Evolutionary conservation across 92 coral and sea anemone genomes (phyloP).

Genomic region (Diadumene lineata): DNA sequence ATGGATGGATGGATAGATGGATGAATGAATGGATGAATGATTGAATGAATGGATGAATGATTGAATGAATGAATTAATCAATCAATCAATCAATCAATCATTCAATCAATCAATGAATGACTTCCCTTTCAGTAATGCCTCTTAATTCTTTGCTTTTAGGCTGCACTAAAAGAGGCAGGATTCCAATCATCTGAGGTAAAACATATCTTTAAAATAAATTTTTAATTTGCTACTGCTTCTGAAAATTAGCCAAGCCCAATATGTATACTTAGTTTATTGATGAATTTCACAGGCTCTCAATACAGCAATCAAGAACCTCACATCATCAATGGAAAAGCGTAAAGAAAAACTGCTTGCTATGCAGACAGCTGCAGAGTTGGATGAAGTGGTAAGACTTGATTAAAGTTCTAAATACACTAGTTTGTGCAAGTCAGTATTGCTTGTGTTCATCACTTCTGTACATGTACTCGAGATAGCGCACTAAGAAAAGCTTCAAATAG

Average conservation of each 20-base stretch:
- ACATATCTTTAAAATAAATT: background rate
- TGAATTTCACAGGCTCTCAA: slow-evolving; percentile 60
- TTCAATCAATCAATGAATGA: no score
- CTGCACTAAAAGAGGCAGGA: slow-evolving; percentile 67
- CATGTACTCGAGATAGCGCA: no score
- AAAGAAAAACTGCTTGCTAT: slow-evolving; percentile 88
- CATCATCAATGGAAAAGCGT: slow-evolving; percentile 68
- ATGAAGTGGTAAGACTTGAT: slow-evolving; percentile 63
- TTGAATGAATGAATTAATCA: no score
- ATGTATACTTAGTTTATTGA: background rate
- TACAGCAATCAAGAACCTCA: slow-evolving; percentile 73
- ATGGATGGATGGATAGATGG: no score
- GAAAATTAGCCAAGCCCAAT: no score
- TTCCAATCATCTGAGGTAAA: slow-evolving; percentile 84
- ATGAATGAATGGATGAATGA: no score
- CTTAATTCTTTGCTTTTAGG: slow-evolving; percentile 44
- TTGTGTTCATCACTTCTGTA: no score
- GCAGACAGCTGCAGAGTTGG: slow-evolving; percentile 90
- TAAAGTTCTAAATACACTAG: background rate
- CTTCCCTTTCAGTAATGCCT: no score
- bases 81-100: no score
- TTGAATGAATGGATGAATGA: no score
- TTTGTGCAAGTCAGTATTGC: slow-evolving; percentile 43
- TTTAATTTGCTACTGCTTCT: no score
- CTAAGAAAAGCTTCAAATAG: no score